Evolutionary conservation across 2,113 vertebrate species (phyloP).

Genomic region (Pelvicachromis taeniatus): DNA sequence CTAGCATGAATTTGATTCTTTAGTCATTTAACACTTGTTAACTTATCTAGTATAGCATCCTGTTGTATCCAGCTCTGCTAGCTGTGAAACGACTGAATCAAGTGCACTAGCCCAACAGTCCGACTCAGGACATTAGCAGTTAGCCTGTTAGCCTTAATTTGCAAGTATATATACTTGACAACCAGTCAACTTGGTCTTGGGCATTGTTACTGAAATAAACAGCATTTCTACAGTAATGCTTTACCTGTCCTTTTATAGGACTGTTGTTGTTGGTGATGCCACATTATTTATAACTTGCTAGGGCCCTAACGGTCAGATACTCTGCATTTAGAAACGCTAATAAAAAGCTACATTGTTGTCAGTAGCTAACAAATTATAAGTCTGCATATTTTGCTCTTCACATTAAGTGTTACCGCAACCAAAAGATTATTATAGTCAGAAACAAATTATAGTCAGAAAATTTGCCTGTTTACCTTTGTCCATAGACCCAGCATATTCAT

Average conservation of each 20-base stretch:
- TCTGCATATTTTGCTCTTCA: neutral
- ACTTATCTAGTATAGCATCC: neutral
- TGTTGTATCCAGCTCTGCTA: neutral
- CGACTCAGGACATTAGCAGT: neutral
- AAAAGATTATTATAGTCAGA: neutral
- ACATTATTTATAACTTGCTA: neutral
- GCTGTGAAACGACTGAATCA: neutral
- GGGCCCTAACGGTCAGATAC: neutral
- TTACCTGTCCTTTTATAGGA: neutral
- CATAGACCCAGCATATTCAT: fast-evolving
- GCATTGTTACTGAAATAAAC: fast-evolving
- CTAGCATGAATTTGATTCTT: neutral
- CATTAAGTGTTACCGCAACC: neutral
- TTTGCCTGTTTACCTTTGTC: fast-evolving
- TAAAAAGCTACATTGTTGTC: neutral
- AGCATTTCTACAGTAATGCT: neutral
- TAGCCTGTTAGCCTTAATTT: fast-evolving
- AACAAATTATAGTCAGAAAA: too few species aligned
- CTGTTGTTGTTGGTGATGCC: neutral
- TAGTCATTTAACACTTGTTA: fast-evolving
- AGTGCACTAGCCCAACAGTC: neutral
- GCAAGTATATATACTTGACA: neutral
- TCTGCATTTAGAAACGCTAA: neutral
- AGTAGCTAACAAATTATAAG: neutral
- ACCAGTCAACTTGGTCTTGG: neutral